phyloP scores from a whole-genome alignment of 2,797 vertebrate species.

The Nothura maculosa region DNA sequence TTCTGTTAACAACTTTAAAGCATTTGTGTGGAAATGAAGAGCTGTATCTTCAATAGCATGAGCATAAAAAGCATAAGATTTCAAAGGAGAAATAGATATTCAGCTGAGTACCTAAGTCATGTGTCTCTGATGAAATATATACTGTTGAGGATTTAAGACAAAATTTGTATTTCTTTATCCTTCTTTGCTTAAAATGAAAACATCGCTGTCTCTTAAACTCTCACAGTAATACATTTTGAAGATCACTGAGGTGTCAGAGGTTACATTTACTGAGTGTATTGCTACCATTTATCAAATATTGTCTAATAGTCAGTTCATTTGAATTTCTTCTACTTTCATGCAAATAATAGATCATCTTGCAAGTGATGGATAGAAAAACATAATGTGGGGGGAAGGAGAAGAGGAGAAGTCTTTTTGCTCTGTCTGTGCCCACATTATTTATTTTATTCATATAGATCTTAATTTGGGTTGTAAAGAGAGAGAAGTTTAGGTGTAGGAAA shows the following conservation, averaged over 20 bases:
- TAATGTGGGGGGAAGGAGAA: neutral
- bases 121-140: neutral
- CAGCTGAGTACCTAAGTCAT: neutral
- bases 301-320: constrained; percentile 34
- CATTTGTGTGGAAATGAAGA: neutral
- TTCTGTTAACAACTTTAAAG: neutral
- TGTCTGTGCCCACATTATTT: neutral
- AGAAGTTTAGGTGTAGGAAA: neutral
- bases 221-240: neutral
- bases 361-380: neutral
- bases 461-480: neutral
- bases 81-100: neutral
- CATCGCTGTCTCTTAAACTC: neutral
- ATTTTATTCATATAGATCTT: neutral
- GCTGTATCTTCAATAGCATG: neutral
- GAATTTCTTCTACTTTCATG: constrained; percentile 20
- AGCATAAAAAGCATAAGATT: neutral
- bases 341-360: neutral
- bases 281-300: constrained; percentile 24
- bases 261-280: constrained; percentile 14
- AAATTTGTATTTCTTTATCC: neutral
- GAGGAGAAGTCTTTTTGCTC: neutral
- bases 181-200: neutral
- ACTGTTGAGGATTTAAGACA: neutral
- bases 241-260: neutral